Conservation (phyloP, 2,797 vertebrate species). For the Falco novaeseelandiae region DNA sequence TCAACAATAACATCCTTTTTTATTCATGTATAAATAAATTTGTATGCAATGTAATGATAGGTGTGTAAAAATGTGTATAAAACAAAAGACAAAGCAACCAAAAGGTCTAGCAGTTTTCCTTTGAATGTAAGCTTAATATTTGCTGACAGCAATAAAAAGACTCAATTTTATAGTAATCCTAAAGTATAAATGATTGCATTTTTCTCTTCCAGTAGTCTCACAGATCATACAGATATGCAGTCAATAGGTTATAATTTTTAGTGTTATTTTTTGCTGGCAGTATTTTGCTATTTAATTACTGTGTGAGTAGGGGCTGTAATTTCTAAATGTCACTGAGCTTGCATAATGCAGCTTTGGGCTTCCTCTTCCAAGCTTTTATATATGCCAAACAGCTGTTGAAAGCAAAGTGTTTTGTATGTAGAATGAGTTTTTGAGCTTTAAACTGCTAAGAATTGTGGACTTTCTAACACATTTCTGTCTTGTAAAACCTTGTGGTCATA, state of each 20-base stretch:
- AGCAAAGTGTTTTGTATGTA: neutral
- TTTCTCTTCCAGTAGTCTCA: neutral
- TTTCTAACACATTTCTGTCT: neutral
- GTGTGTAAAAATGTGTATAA: neutral
- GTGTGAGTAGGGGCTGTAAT: neutral
- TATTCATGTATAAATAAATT: neutral
- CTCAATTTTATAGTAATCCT: neutral
- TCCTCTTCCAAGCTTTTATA: neutral
- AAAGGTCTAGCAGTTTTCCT: neutral
- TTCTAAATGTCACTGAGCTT: conserved; percentile 25
- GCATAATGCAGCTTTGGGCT: neutral
- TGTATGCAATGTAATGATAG: neutral
- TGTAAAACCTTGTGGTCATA: neutral
- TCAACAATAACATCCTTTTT: neutral
- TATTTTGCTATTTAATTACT: neutral
- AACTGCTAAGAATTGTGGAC: neutral
- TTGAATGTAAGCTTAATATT: neutral
- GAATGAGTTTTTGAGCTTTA: neutral
- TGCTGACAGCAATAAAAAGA: neutral
- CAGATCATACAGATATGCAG: neutral
- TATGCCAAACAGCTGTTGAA: neutral
- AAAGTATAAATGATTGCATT: neutral
- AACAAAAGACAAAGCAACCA: neutral
- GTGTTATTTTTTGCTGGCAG: neutral
- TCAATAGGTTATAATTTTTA: neutral